A percentile compares a stretch with the other conserved stretches of the same genome.
Conservation (phyloP, 2,113 vertebrate species). For the Campylomormyrus tamandua region DNA sequence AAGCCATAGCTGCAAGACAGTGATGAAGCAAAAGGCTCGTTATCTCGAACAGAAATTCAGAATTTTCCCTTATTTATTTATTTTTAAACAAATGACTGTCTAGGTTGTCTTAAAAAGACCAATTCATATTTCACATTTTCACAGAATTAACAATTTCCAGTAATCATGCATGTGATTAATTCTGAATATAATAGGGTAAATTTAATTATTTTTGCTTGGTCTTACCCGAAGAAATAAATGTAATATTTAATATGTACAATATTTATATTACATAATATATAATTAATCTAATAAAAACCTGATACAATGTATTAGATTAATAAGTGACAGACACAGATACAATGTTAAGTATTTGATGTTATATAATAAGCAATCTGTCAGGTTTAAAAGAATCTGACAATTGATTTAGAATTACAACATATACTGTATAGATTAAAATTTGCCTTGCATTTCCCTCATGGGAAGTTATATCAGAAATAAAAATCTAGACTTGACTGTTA, state of each 20-base stretch:
- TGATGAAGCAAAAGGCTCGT: background rate
- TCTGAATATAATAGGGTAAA: background rate
- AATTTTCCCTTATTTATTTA: background rate
- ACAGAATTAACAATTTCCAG: background rate
- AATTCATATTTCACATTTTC: background rate
- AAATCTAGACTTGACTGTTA: background rate
- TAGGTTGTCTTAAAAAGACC: background rate
- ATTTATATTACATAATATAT: background rate
- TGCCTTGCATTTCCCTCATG: background rate
- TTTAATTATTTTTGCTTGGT: background rate
- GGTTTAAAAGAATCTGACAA: background rate
- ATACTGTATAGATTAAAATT: background rate
- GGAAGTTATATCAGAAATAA: background rate
- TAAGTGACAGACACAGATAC: background rate
- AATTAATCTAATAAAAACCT: background rate
- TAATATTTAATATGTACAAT: background rate
- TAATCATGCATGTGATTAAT: background rate
- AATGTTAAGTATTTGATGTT: background rate
- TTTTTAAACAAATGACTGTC: conserved; percentile 1
- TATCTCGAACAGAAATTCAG: background rate
- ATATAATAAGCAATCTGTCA: background rate
- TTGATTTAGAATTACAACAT: background rate
- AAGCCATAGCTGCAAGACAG: background rate
- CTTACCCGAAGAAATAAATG: background rate
- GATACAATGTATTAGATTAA: background rate